These are phyloP conservation scores for Balaeniceps rex DNA, from an alignment of 2,113 vertebrate genomes.

Conservation along the genomic window DNA sequence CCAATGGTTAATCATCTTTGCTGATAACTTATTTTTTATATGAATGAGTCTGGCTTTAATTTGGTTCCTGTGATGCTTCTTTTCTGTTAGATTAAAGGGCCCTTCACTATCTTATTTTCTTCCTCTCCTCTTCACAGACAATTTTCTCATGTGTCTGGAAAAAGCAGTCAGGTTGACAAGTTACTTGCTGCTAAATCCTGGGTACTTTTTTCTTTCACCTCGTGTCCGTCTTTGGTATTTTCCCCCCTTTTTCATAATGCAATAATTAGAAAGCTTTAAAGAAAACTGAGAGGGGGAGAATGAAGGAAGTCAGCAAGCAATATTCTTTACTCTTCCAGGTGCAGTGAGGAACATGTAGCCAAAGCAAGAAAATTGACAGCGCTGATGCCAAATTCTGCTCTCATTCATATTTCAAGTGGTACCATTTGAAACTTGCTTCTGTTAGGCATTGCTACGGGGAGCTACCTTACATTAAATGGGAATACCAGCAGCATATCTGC, in stretches of 20 bases:
- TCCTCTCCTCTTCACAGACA: background rate
- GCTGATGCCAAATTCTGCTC: background rate
- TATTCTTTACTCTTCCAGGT: background rate
- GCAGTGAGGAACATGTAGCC: background rate
- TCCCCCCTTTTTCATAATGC: background rate
- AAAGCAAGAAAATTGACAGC: background rate
- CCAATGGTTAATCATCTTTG: background rate
- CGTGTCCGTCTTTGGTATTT: background rate
- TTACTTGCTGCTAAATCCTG: background rate
- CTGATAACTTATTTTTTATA: constrained; percentile 1
- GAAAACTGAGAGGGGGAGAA: background rate
- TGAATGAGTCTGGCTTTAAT: background rate
- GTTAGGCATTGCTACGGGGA: background rate
- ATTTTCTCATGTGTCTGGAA: background rate
- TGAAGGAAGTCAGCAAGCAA: background rate
- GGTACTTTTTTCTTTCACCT: background rate
- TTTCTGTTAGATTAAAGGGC: background rate
- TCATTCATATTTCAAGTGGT: background rate
- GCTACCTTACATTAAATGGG: background rate
- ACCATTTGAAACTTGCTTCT: background rate
- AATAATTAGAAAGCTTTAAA: background rate
- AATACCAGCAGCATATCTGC: background rate
- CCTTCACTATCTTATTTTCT: background rate
- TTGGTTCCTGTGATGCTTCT: background rate
- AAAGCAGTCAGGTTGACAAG: background rate